Evolutionary conservation across 2,888 invertebrate genomes (phyloP).

Genomic region (Agrochola litura): DNA sequence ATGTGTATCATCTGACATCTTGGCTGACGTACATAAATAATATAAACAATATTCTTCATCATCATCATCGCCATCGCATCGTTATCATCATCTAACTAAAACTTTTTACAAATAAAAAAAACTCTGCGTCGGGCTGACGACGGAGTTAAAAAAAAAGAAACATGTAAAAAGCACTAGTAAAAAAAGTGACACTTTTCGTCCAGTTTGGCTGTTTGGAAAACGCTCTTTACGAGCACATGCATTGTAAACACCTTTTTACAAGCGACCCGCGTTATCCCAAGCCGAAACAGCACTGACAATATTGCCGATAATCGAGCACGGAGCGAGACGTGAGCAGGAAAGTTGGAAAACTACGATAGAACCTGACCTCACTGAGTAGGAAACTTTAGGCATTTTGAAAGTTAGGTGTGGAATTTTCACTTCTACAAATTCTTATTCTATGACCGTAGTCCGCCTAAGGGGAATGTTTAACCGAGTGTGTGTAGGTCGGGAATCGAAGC

Average conservation of each 20-base stretch:
- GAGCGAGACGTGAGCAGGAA: background rate
- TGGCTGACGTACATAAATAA: no score
- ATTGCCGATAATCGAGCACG: background rate
- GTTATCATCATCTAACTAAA: no score
- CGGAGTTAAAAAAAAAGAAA: no score
- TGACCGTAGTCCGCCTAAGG: conserved; percentile 21
- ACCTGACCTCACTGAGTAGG: background rate
- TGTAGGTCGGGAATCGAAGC: conserved; percentile 67
- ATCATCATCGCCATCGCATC: no score
- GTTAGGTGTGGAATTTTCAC: background rate
- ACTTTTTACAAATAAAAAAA: no score
- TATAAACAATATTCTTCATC: no score
- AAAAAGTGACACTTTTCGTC: background rate
- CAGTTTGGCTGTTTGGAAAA: no score
- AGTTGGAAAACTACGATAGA: background rate
- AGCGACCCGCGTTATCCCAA: background rate
- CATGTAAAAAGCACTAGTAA: no score
- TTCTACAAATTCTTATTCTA: conserved; percentile 26
- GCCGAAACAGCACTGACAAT: background rate
- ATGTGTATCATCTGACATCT: no score
- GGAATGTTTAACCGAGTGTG: conserved; percentile 50
- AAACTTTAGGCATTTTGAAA: background rate
- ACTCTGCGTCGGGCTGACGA: no score
- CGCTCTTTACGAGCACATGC: no score
- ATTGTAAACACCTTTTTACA: background rate